Evolutionary conservation across 2,797 vertebrate genomes (phyloP), one percentile per base, ranked within the genome.

Genomic region (Aythya fuligula): DNA sequence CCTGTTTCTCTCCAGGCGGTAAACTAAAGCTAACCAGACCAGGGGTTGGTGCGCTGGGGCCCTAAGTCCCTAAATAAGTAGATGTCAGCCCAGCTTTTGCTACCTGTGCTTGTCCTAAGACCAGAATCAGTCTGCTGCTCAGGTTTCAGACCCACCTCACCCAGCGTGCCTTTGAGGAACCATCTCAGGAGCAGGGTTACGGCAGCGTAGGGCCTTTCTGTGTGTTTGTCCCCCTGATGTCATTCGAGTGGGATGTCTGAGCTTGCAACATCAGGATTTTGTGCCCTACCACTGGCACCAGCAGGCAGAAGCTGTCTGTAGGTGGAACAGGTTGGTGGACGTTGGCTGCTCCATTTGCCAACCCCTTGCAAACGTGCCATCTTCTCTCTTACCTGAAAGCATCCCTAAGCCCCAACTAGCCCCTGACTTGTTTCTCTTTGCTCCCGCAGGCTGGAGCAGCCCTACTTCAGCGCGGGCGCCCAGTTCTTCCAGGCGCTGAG

Each of bases 401-500:
- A 0, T 9, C 71, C 53, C 27, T 19, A 8, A 56, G 38, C n/a
- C 1, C 60, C 57, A 72, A 64, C 80, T 53, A 56, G 72, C 87
- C 76, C 12, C 51, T 77, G 89, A 86, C 18, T 83, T 82, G 72
- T 60, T 80, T 79, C 60, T 22, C 22, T 97, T 61, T 83, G 30
- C 83, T 56, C 87, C 87, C 6, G 8, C 97, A 99, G 99, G 97
- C 98, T 99, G 78, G 99, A 99, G 97, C 99, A 99, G 98, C 99
- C 99, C 1, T 99, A 99, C 97, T 98, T 99, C 96, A 99, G 98
- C 6, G 99, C 99, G 25, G 99, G 98, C 0, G 72, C 97, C 0
- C 97, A 98, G 49, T 99, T 99, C 98, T 99, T 99, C 83, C 98
- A 99, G 96, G 99, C 99, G 4, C 97, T 99, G 92, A 98, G 98